Evolutionary conservation across 1,140 invertebrate genomes (phyloP).

Genomic region (Drosophila parabipectinata): DNA sequence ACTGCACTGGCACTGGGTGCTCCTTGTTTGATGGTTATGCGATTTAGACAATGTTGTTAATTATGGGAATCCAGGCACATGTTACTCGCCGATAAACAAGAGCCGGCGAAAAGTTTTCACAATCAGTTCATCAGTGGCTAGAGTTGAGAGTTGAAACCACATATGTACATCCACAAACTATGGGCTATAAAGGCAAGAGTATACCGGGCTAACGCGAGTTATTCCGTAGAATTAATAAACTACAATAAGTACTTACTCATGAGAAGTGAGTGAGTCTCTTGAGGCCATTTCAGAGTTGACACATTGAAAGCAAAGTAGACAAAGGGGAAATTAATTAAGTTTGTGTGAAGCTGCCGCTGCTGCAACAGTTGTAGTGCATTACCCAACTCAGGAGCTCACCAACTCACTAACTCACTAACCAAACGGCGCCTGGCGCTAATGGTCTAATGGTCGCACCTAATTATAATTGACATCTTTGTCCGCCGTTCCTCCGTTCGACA

Average conservation of each 20-base stretch:
- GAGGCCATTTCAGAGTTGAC: slow-evolving; percentile 44
- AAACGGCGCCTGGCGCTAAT: slow-evolving; percentile 1
- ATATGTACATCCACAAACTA: background rate
- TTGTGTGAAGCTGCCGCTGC: background rate
- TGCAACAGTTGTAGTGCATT: slow-evolving; percentile 72
- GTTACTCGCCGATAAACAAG: slow-evolving; percentile 24
- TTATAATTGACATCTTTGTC: slow-evolving; percentile 62
- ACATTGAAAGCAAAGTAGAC: slow-evolving; percentile 33
- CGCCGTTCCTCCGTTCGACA: slow-evolving; percentile 31
- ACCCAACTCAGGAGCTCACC: background rate
- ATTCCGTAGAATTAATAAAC: slow-evolving; percentile 15
- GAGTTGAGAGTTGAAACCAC: slow-evolving; percentile 16
- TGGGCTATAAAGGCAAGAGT: too few relatives aligned
- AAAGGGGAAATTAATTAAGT: slow-evolving; percentile 58
- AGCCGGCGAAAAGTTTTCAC: slow-evolving; percentile 39
- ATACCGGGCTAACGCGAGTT: background rate
- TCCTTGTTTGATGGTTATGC: slow-evolving; percentile 55
- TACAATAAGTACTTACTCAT: slow-evolving; percentile 48
- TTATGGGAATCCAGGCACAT: slow-evolving; percentile 72
- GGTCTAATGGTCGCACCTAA: slow-evolving; percentile 65
- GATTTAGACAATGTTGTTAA: slow-evolving; percentile 67
- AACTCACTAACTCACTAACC: slow-evolving; percentile 4
- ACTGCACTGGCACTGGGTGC: slow-evolving; percentile 14
- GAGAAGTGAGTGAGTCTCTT: slow-evolving; percentile 4
- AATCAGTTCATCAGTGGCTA: slow-evolving; percentile 21